These are phyloP conservation scores for Drosophila colorata DNA, from an alignment of 2,888 invertebrate species.

Conservation along the genomic window DNA sequence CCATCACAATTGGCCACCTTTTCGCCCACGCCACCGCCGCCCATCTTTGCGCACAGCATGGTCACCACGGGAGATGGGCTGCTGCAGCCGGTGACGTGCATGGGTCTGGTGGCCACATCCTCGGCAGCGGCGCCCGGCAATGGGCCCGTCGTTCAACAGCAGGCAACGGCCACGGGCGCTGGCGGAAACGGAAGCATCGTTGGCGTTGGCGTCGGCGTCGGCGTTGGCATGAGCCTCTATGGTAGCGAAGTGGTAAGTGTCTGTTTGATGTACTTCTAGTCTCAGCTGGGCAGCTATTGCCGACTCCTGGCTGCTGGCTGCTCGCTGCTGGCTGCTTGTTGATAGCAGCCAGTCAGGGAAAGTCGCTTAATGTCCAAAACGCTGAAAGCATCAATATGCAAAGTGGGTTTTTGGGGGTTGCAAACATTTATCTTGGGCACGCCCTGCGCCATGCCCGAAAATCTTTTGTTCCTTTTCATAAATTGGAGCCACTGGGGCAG, in stretches of 20 bases:
- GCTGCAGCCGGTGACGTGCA: conserved; percentile 79
- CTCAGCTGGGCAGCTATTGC: conserved; percentile 24
- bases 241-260: conserved; percentile 84
- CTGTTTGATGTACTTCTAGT: conserved; percentile 76
- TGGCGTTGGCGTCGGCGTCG: conserved; percentile 63
- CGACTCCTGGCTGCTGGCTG: conserved; percentile 38
- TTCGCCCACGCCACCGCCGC: conserved; percentile 83
- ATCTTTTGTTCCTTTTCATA: conserved; percentile 70
- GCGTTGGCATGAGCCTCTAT: conserved; percentile 76
- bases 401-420: conserved; percentile 49
- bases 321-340: conserved; percentile 47
- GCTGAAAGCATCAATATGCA: conserved; percentile 78
- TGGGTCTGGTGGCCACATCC: conserved; percentile 80
- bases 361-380: conserved; percentile 72
- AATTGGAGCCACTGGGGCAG: conserved; percentile 76
- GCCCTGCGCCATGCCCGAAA: conserved; percentile 18
- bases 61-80: conserved; percentile 80
- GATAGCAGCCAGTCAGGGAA: conserved; percentile 62
- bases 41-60: conserved; percentile 84
- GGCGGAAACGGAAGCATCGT: conserved; percentile 81
- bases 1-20: conserved; percentile 85
- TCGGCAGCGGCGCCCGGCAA: conserved; percentile 54
- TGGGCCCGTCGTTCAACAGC: conserved; percentile 60
- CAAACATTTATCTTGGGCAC: conserved; percentile 69
- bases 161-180: conserved; percentile 61